A percentile compares a stretch with the other conserved stretches of the same genome.
These are phyloP conservation scores for Circaetus gallicus DNA, from an alignment of 2,113 vertebrate species.

Conservation along the genomic window DNA sequence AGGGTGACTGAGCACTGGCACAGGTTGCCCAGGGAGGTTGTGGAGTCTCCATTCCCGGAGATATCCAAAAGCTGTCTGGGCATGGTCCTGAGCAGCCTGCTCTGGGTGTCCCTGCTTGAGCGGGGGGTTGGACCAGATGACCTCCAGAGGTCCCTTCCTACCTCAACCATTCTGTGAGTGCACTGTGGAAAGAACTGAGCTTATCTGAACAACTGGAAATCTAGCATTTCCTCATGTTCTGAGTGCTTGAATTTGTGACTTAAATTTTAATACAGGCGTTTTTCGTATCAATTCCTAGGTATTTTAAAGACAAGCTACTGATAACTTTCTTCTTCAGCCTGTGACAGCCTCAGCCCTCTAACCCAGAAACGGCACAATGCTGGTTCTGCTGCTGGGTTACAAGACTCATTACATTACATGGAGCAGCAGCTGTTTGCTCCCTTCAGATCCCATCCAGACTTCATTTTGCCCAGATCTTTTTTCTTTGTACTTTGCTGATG, in stretches of 20 bases:
- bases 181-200: neutral
- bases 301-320: neutral
- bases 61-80: fast-evolving
- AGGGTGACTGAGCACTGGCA: no score
- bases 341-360: neutral
- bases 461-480: neutral
- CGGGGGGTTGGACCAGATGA: neutral
- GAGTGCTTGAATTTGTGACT: neutral
- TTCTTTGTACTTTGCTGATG: neutral
- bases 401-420: neutral
- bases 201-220: neutral
- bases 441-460: neutral
- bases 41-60: neutral
- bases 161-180: neutral
- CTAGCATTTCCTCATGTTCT: neutral
- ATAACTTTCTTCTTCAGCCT: neutral
- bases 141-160: neutral
- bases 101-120: neutral
- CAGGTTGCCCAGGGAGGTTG: no score
- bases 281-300: neutral
- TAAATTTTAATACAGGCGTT: neutral
- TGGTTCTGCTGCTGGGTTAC: neutral
- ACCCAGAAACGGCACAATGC: neutral
- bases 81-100: neutral
- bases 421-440: neutral